Conservation (phyloP, 2,797 vertebrate genomes). For the Leuciscus waleckii region DNA sequence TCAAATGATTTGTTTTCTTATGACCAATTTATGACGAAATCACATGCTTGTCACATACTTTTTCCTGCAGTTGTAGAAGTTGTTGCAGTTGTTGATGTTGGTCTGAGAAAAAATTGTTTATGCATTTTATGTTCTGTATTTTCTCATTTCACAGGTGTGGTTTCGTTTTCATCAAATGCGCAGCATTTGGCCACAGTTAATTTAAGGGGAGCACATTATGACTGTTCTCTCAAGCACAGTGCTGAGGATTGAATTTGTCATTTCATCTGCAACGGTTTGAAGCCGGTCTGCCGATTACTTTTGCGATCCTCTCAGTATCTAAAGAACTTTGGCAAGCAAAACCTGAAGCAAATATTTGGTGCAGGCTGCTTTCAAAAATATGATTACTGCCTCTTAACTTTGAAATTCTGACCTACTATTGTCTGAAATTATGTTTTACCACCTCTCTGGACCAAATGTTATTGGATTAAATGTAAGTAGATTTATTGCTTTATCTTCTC, state of each 20-base stretch:
- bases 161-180: conserved; percentile 49
- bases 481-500: conserved; percentile 9
- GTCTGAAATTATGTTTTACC: conserved; percentile 9
- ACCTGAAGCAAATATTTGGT: conserved; percentile 43
- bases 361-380: conserved; percentile 24
- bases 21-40: not conserved
- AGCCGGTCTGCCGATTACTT: conserved; percentile 43
- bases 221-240: conserved; percentile 39
- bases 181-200: conserved; percentile 38
- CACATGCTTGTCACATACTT: not conserved
- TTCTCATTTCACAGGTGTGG: conserved; percentile 47
- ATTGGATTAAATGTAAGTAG: conserved; percentile 7
- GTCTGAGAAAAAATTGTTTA: conserved; percentile 25
- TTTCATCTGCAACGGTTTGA: conserved; percentile 56
- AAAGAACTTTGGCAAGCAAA: conserved; percentile 27
- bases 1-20: not conserved
- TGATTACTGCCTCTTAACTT: conserved; percentile 23
- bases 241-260: conserved; percentile 44
- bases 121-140: conserved; percentile 42
- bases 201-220: conserved; percentile 28
- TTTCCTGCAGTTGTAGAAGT: not conserved
- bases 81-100: not conserved
- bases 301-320: conserved; percentile 45
- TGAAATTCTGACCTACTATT: conserved; percentile 30
- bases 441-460: conserved; percentile 18